These are phyloP conservation scores for Girardinichthys multiradiatus DNA, from an alignment of 2,113 vertebrate species.

Conservation along the genomic window DNA sequence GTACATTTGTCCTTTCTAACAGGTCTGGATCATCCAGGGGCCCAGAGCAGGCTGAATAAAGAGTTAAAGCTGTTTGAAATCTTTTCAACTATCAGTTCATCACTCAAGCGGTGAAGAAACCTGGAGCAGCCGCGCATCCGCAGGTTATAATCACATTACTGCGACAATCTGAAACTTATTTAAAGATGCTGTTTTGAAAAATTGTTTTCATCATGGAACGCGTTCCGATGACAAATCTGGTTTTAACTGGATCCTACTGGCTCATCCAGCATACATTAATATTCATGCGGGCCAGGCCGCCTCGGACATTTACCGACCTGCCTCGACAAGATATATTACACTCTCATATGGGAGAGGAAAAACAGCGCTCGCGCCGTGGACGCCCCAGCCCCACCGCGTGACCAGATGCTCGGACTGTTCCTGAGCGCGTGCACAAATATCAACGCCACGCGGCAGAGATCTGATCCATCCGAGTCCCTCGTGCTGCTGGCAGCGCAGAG, in stretches of 20 bases:
- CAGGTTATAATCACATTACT: too few species aligned
- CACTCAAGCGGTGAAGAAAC: too few species aligned
- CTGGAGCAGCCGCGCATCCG: too few species aligned
- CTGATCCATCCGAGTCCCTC: not conserved
- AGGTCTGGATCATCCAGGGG: too few species aligned
- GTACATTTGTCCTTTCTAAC: too few species aligned
- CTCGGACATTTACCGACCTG: too few species aligned
- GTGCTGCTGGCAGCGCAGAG: not conserved
- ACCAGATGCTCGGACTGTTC: not conserved
- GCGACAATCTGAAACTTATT: too few species aligned
- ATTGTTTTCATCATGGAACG: too few species aligned
- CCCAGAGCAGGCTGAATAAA: too few species aligned
- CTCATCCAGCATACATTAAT: not conserved
- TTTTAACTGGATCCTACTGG: constrained; percentile 13
- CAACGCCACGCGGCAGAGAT: not conserved
- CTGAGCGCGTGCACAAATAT: not conserved
- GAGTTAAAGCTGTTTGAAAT: too few species aligned
- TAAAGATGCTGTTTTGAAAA: too few species aligned
- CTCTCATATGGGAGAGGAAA: not conserved
- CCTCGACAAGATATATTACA: not conserved
- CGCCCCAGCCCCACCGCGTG: not conserved
- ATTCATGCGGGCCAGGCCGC: not conserved
- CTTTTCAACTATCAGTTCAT: too few species aligned
- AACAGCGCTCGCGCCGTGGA: not conserved
- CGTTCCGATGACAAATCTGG: not conserved